Percentiles rank a stretch among this genome's conserved stretches.
Evolutionary conservation across 1,140 invertebrate species (phyloP).

Genomic region (Bombyx mori): DNA sequence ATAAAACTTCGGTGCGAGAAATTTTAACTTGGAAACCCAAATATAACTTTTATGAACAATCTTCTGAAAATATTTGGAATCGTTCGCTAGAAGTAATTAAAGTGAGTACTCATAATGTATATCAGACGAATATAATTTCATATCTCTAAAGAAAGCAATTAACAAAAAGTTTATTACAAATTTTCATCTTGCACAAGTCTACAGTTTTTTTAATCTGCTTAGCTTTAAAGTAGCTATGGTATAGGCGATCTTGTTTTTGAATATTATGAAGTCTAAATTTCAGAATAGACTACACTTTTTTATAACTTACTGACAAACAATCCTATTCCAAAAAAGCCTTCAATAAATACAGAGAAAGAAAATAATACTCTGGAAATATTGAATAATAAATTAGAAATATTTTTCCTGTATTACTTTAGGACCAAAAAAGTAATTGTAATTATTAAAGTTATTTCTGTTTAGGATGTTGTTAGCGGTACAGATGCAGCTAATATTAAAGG

Average conservation of each 20-base stretch:
- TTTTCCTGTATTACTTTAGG: not conserved
- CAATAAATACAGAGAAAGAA: too few relatives aligned
- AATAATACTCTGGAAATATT: not conserved
- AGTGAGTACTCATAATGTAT: slow-evolving; percentile 55
- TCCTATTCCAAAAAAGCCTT: too few relatives aligned
- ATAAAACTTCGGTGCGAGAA: slow-evolving; percentile 74
- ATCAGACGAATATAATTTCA: too few relatives aligned
- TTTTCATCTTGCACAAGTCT: too few relatives aligned
- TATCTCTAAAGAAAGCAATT: too few relatives aligned
- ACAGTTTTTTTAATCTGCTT: too few relatives aligned
- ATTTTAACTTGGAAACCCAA: slow-evolving; percentile 86
- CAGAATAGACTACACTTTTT: too few relatives aligned
- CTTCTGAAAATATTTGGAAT: slow-evolving; percentile 92
- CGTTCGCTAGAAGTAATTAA: slow-evolving; percentile 78
- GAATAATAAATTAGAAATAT: not conserved
- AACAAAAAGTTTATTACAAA: too few relatives aligned
- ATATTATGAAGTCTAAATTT: too few relatives aligned
- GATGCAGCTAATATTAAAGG: slow-evolving; percentile 77
- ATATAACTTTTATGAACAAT: slow-evolving; percentile 90
- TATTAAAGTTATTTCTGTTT: slow-evolving; percentile 9
- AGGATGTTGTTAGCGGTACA: slow-evolving; percentile 76
- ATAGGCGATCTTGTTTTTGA: too few relatives aligned
- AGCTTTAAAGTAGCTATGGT: too few relatives aligned
- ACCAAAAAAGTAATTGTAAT: slow-evolving; percentile 1
- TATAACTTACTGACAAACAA: too few relatives aligned